phyloP scores from a whole-genome alignment of 2,888 invertebrate species.

The Mycalesis mineus region DNA sequence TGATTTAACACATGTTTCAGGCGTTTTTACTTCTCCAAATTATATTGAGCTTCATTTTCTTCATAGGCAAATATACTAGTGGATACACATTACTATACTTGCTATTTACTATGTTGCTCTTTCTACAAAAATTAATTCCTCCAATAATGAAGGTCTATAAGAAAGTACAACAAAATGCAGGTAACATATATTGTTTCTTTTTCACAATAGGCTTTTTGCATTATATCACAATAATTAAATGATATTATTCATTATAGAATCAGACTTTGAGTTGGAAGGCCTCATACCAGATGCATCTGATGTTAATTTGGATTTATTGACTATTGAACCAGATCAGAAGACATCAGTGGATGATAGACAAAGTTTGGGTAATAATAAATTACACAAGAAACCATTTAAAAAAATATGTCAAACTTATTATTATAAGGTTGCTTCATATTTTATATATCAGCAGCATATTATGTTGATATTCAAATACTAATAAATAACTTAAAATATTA shows the following conservation, averaged over 20 bases:
- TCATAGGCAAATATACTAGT: constrained; percentile 57
- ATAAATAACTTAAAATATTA: too few species aligned
- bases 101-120: constrained; percentile 47
- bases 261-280: constrained; percentile 64
- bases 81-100: constrained; percentile 58
- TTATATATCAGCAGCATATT: too few species aligned
- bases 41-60: constrained; percentile 47
- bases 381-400: too few species aligned
- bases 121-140: constrained; percentile 52
- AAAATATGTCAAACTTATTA: too few species aligned
- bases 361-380: constrained; percentile 52
- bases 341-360: constrained; percentile 55
- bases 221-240: too few species aligned
- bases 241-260: constrained; percentile 47
- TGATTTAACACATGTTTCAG: constrained; percentile 46
- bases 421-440: too few species aligned
- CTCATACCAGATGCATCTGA: constrained; percentile 66
- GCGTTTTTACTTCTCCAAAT: constrained; percentile 64
- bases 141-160: constrained; percentile 46
- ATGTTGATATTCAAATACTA: too few species aligned
- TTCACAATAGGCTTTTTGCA: too few species aligned
- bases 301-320: constrained; percentile 57
- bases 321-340: constrained; percentile 59
- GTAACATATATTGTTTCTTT: too few species aligned
- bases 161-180: constrained; percentile 62